A percentile compares a stretch with the other conserved stretches of the same genome.
Conservation (phyloP, 2,888 invertebrate genomes). For the Scaptomyza reducta region DNA sequence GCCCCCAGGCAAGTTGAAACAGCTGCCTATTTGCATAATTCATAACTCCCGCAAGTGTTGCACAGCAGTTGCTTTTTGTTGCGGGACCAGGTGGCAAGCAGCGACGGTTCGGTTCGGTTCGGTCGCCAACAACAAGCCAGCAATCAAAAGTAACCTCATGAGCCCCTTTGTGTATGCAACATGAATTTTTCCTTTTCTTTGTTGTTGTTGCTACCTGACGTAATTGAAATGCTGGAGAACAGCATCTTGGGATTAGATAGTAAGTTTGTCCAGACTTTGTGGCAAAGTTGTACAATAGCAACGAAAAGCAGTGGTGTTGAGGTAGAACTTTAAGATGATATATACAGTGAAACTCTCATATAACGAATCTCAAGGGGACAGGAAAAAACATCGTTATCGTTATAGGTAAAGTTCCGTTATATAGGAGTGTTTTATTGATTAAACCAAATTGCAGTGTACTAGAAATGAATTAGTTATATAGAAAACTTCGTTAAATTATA, state of each 20-base stretch:
- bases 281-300: background rate
- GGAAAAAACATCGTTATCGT: too few species aligned
- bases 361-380: too few species aligned
- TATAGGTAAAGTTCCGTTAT: too few species aligned
- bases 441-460: too few species aligned
- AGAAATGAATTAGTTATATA: too few species aligned
- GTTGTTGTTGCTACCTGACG: conserved; percentile 14
- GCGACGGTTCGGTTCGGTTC: background rate
- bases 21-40: conserved; percentile 67
- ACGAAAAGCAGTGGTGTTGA: background rate
- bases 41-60: conserved; percentile 70
- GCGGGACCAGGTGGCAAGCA: background rate
- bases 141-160: conserved; percentile 62
- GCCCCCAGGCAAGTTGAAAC: conserved; percentile 34
- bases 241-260: background rate
- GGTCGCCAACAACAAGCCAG: conserved; percentile 35
- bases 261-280: conserved; percentile 8
- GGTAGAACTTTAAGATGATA: background rate
- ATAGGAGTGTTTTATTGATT: too few species aligned
- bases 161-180: conserved; percentile 71
- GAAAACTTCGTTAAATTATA: too few species aligned
- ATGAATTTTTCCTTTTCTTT: conserved; percentile 37
- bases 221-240: conserved; percentile 33
- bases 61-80: background rate
- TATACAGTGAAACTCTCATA: too few species aligned